Percentiles rank a stretch among this genome's conserved stretches.
Conservation (phyloP, 2,797 vertebrate species). For the Poecile montanus region DNA sequence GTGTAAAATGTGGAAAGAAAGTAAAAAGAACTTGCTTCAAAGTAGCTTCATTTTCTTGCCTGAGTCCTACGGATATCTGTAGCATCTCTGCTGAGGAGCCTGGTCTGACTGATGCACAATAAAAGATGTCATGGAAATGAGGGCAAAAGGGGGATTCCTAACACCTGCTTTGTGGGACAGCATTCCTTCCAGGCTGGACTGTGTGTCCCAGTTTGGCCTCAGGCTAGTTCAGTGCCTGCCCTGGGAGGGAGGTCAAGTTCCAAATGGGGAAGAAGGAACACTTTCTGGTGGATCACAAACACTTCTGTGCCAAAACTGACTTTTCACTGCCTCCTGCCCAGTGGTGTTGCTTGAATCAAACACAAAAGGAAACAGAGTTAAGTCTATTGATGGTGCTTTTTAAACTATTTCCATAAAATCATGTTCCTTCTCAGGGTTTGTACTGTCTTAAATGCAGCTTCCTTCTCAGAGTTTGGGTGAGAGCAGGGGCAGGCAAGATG, state of each 20-base stretch:
- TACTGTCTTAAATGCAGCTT: neutral
- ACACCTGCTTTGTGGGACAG: neutral
- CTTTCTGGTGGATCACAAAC: neutral
- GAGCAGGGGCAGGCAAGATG: rapidly evolving
- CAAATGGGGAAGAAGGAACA: neutral
- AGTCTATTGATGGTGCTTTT: neutral
- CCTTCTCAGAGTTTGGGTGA: neutral
- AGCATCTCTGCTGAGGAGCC: neutral
- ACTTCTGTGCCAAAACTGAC: neutral
- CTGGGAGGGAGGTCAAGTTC: neutral
- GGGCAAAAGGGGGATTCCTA: neutral
- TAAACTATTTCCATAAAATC: neutral
- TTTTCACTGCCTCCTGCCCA: neutral
- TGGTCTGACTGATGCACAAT: neutral
- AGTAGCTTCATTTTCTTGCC: neutral
- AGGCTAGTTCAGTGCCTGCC: neutral
- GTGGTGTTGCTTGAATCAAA: neutral
- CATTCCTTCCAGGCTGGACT: neutral
- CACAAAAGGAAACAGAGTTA: neutral
- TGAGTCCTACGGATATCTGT: neutral
- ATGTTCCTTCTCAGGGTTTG: neutral
- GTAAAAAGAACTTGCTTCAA: neutral
- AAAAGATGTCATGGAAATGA: neutral
- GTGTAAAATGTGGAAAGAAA: neutral
- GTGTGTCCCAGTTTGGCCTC: neutral